Evolutionary conservation across 1,140 invertebrate species (phyloP).

Genomic region (Neodiprion fabricii): DNA sequence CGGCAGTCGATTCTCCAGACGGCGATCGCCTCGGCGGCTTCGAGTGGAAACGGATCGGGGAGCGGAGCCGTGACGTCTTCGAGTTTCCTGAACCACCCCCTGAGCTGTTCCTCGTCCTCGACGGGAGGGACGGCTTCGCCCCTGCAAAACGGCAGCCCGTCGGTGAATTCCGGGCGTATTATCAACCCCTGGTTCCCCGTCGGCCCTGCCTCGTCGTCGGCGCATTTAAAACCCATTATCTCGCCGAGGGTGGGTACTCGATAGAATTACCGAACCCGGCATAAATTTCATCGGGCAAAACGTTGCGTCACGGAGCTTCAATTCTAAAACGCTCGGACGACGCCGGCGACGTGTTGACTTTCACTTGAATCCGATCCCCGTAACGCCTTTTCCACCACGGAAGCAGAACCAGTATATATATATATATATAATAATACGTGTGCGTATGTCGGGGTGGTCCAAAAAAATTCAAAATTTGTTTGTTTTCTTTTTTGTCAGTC

Average conservation of each 20-base stretch:
- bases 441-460: too few species aligned
- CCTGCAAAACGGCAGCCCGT: slow-evolving; percentile 40
- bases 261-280: slow-evolving; percentile 24
- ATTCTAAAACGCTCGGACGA: background rate
- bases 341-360: too few species aligned
- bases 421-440: too few species aligned
- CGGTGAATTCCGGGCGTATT: slow-evolving; percentile 42
- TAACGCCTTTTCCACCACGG: too few species aligned
- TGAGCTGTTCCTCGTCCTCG: slow-evolving; percentile 39
- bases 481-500: too few species aligned
- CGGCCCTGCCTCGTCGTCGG: slow-evolving; percentile 37
- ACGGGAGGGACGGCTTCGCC: slow-evolving; percentile 36
- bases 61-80: slow-evolving; percentile 49
- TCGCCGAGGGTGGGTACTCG: slow-evolving; percentile 50
- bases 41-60: slow-evolving; percentile 33
- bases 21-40: slow-evolving; percentile 31
- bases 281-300: background rate
- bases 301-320: background rate
- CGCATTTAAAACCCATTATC: slow-evolving; percentile 51
- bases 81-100: slow-evolving; percentile 44
- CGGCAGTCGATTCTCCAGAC: slow-evolving; percentile 52
- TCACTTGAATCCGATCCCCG: too few species aligned
- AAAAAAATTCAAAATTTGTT: too few species aligned
- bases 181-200: slow-evolving; percentile 54
- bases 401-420: too few species aligned